Evolutionary conservation across 35 echinoderm and acorn worm species (phyloP).

Genomic region (Ophiothrix spiculata): DNA sequence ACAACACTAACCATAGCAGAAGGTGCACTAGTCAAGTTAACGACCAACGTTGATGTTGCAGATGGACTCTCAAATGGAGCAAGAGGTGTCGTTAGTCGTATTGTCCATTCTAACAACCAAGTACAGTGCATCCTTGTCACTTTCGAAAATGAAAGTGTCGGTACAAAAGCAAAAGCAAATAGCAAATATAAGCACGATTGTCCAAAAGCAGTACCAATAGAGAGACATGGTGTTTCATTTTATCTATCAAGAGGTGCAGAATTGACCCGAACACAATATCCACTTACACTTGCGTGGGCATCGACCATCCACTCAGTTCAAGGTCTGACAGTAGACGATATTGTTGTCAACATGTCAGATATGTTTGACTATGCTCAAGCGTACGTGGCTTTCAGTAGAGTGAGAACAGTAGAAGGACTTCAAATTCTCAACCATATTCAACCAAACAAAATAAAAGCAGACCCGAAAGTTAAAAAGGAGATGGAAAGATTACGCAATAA

Average conservation of each 20-base stretch:
- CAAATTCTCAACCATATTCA: background rate
- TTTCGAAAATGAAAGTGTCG: slow-evolving; percentile 47
- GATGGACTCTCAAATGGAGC: slow-evolving; percentile 75
- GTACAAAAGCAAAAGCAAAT: background rate
- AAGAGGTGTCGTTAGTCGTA: slow-evolving; percentile 25
- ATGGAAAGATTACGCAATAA: background rate
- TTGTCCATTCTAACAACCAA: slow-evolving; percentile 8
- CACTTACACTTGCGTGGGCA: slow-evolving; percentile 43
- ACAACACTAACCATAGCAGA: slow-evolving; percentile 22
- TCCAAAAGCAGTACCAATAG: background rate
- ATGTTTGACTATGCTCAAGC: slow-evolving; percentile 33
- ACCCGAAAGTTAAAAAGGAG: background rate
- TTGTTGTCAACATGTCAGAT: slow-evolving; percentile 20
- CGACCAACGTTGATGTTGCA: slow-evolving; percentile 67
- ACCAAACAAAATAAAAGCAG: slow-evolving; percentile 2
- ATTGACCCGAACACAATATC: slow-evolving; percentile 21
- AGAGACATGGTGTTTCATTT: background rate
- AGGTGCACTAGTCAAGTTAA: slow-evolving; percentile 53
- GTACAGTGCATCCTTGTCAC: slow-evolving; percentile 36
- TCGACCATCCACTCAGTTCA: slow-evolving; percentile 30
- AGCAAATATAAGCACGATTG: background rate
- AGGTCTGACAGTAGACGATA: slow-evolving; percentile 41
- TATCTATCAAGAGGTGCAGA: background rate
- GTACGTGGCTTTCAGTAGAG: slow-evolving; percentile 43
- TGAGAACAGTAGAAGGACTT: slow-evolving; percentile 39